Evolutionary conservation across 2,113 vertebrate species (phyloP).

Genomic region (Prinia subflava): DNA sequence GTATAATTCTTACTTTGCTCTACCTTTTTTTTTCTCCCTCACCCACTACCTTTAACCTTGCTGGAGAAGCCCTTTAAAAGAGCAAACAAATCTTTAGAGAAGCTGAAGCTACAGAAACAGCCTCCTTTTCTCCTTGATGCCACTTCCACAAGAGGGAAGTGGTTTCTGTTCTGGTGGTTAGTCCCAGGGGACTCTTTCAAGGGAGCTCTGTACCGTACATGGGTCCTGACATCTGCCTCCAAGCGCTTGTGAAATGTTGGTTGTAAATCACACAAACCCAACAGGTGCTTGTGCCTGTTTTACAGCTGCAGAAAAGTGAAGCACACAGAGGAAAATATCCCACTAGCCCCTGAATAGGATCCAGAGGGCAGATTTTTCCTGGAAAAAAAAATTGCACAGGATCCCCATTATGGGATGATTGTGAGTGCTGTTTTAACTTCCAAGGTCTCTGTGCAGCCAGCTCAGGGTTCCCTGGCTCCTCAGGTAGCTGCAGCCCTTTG

Average conservation of each 20-base stretch:
- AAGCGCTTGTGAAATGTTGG: background rate
- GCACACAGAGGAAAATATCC: background rate
- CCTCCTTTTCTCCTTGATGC: background rate
- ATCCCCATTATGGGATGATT: background rate
- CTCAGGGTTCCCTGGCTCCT: background rate
- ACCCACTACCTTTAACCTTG: background rate
- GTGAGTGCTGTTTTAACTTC: background rate
- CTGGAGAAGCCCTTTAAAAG: background rate
- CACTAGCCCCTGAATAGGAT: background rate
- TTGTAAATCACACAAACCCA: background rate
- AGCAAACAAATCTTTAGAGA: background rate
- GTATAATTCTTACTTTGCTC: background rate
- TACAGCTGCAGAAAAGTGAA: background rate
- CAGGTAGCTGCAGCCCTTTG: background rate
- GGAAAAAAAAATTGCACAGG: background rate
- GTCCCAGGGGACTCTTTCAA: background rate
- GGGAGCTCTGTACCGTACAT: background rate
- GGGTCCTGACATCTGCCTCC: background rate
- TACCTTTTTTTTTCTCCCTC: too few relatives aligned
- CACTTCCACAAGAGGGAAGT: background rate
- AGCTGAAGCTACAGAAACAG: background rate
- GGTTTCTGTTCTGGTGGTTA: background rate
- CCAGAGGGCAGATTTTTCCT: background rate
- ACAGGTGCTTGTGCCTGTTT: background rate
- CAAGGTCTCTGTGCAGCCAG: background rate